phyloP scores from a whole-genome alignment of 2,888 invertebrate genomes.

The Elysia crispata region DNA sequence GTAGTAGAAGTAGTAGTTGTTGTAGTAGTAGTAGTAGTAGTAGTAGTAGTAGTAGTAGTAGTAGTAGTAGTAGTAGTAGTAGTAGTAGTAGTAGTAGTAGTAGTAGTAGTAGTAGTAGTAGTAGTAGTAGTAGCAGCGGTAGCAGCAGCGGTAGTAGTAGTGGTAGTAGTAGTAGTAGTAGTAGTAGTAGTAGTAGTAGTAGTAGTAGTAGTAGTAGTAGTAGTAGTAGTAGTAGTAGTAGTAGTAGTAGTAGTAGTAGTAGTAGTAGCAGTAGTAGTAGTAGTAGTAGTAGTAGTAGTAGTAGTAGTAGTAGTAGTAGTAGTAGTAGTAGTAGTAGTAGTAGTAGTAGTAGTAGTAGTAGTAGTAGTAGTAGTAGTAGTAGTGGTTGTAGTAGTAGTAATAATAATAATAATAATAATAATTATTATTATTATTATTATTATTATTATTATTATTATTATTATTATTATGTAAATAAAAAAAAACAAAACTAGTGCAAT shows the following conservation, averaged over 20 bases:
- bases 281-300: constrained; percentile 26
- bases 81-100: constrained; percentile 26
- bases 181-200: constrained; percentile 24
- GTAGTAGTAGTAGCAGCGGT: constrained; percentile 20
- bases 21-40: constrained; percentile 21
- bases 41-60: constrained; percentile 26
- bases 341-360: constrained; percentile 26
- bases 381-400: too few relatives aligned
- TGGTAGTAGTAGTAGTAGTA: constrained; percentile 25
- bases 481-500: too few relatives aligned
- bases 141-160: constrained; percentile 28
- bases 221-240: constrained; percentile 26
- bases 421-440: too few relatives aligned
- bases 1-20: constrained; percentile 9
- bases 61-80: constrained; percentile 28
- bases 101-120: constrained; percentile 26
- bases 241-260: constrained; percentile 26
- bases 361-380: constrained; percentile 28
- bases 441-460: too few relatives aligned
- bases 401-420: constrained; percentile 2
- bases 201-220: constrained; percentile 28
- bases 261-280: constrained; percentile 24
- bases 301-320: constrained; percentile 26
- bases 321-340: constrained; percentile 22
- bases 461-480: too few relatives aligned